Base-by-base conservation (phyloP, 64 coral and sea anemone genomes). In the Anthopleura sola region DNA sequence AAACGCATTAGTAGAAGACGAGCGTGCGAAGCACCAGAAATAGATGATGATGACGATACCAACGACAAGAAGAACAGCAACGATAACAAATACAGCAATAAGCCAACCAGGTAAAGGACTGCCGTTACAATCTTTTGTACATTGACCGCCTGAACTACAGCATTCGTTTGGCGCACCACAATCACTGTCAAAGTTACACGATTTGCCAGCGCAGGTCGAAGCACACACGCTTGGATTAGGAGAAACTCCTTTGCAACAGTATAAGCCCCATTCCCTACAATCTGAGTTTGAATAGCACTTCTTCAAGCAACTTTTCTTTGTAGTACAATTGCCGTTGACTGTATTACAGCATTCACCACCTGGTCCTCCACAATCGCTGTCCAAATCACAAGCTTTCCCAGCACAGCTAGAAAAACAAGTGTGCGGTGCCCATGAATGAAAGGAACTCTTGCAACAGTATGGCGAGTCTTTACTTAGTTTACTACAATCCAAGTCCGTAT, bases 271-370 rank as follows among this genome's bases (percentile, higher is more conserved):
- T 0, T 78, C 36, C 2, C 10, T 6, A 46, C 75, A 78, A 38
- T 78, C 75, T 17, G 75, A 78, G 75, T 78, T 78, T 6, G 75
- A 78, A 39, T 78, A 39, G 34, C 75, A 78, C 36, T 15, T 78
- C 75, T 78, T 78, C 75, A 78, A 78, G 75, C 75, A 78, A 78
- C 75, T 78, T 14, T 78, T 78, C 75, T 78, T 36, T 40, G 75
- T 78, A 40, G 75, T 78, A 40, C 75, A 78, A 37, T 78, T 78
- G 75, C 34, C 34, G 75, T 78, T 19, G 75, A 38, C 75, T 78
- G 75, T 78, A 78, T 78, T 78, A 78, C 75, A 78, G 13, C 75
- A 78, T 78, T 40, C 75, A 38, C 75, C 75, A 38, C 75, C 75
- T 16, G 36, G 37, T 78, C 75, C 75, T 78, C 75, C 75, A 78